Base-by-base conservation (phyloP, 2,797 vertebrate species). In the Lemur catta region DNA sequence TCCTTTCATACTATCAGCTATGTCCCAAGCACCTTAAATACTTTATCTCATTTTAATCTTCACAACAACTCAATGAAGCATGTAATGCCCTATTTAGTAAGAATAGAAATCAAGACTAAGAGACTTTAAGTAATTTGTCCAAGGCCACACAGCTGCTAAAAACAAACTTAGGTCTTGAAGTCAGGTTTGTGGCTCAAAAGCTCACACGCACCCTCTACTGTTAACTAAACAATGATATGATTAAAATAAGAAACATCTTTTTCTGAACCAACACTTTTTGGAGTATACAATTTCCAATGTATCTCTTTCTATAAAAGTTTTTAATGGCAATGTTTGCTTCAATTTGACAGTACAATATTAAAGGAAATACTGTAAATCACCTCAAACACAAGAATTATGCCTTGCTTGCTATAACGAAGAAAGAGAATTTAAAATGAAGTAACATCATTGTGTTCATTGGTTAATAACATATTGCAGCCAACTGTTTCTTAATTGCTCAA, bases 401-500 rank as follows among this genome's bases (percentile, higher is more conserved):
- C 82, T 97, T 93, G 91, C 94, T 98, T 98, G 97, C 95, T 97
- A 72, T 98, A 98, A 98, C 95, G 97, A 98, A 98, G 98, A 98
- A 98, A 98, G 97, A 97, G 98, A 98, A 98, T 98, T 98, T 98
- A 97, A 98, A 98, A 98, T 98, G 97, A 98, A 98, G 98, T 97
- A 96, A 97, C 98, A 98, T 99, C 98, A 98, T 99, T 99, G 99
- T 98, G 98, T 98, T 98, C 98, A 98, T 98, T 98, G 98, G 98
- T 98, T 98, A 98, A 98, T 98, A 98, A 98, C 98, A 99, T 99
- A 99, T 99, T 99, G 99, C 99, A 99, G 99, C 99, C 99, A 99
- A 99, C 99, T 99, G 99, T 99, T 99, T 99, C 99, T 99, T 99
- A 99, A 99, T 99, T 99, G 99, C 99, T 98, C 99, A 99, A 99